Base-by-base conservation (phyloP, 2,888 invertebrate genomes). In the Eurois occulta region DNA sequence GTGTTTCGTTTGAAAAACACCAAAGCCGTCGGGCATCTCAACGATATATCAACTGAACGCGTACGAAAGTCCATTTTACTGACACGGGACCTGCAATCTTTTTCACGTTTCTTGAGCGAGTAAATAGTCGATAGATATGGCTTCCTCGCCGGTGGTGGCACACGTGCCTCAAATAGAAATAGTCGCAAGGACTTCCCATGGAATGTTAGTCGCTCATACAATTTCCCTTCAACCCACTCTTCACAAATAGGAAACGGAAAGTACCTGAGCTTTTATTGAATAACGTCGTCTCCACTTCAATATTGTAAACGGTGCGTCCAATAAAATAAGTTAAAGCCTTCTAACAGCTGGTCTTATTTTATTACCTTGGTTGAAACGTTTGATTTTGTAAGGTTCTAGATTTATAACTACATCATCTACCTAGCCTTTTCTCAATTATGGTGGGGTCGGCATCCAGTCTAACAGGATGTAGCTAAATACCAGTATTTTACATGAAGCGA, bases 181-280 rank as follows among this genome's bases (percentile, higher is more conserved):
- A 24, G 28, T 18, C 60, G 28, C 28, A 16, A 18, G 13, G 52
- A 28, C 43, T 35, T 77, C 16, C 7, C 62, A 18, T 10, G 32
- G 65, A 78, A 65, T 55, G 32, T 38, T 21, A 24, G 21, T n/a
- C 38, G 38, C 38, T 78, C 6, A 78, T 38, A 46, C 28, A 46
- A 78, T 65, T 70, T 78, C 46, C 28, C 24, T 6, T 16, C 28
- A 24, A 65, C 21, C 8, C n/a, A 13, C 18, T 46, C n/a, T n/a
- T n/a, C 0, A n/a, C 7, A 48, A 69, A 78, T 71, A n/a, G 32
- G 16, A 65, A 71, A 41, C 65, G 71, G 79, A 66, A 78, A 58
- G 46, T 65, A 46, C 35, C n/a, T 13, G 7, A 46, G 35, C 18
- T 46, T 76, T 43, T 58, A 76, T 74, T 10, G 35, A 74, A 55